phyloP scores from a whole-genome alignment of 2,888 invertebrate species.

The Girardia tigrina region DNA sequence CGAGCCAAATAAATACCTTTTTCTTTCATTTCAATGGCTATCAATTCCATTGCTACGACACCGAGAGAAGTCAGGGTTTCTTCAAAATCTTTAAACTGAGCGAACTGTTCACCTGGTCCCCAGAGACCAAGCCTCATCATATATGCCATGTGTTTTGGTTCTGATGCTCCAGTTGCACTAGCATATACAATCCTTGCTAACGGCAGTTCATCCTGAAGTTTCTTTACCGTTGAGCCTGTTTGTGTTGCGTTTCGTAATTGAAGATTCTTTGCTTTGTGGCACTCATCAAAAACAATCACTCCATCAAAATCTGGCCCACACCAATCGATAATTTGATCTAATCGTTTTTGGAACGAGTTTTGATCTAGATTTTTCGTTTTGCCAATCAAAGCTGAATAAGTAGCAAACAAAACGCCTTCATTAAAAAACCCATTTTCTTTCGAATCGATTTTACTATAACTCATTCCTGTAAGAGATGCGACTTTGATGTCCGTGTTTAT shows the following conservation, averaged over 20 bases:
- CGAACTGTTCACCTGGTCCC: background rate
- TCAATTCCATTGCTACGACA: slow-evolving; percentile 21
- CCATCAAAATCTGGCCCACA: slow-evolving; percentile 13
- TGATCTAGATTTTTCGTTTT: slow-evolving; percentile 43
- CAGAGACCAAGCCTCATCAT: slow-evolving; percentile 20
- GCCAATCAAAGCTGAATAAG: slow-evolving; percentile 47
- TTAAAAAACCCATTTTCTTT: slow-evolving; percentile 40
- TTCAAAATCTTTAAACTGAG: background rate
- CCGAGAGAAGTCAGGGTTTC: background rate
- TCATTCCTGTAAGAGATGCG: background rate
- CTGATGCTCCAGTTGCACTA: slow-evolving; percentile 26
- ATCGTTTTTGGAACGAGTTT: background rate
- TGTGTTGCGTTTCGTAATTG: slow-evolving; percentile 21
- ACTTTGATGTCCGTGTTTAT: background rate
- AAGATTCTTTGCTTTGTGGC: slow-evolving; percentile 29
- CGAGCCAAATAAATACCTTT: slow-evolving; percentile 12
- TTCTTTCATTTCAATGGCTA: slow-evolving; percentile 25
- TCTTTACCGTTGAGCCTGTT: slow-evolving; percentile 11
- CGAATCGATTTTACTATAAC: background rate
- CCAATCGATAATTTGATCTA: slow-evolving; percentile 23
- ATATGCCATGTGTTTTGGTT: slow-evolving; percentile 28
- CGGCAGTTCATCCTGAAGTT: slow-evolving; percentile 26
- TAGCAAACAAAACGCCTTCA: slow-evolving; percentile 47
- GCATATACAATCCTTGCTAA: slow-evolving; percentile 25
- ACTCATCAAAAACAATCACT: slow-evolving; percentile 24